Evolutionary conservation across 2,113 vertebrate species (phyloP).

Genomic region (Ammodytes marinus): DNA sequence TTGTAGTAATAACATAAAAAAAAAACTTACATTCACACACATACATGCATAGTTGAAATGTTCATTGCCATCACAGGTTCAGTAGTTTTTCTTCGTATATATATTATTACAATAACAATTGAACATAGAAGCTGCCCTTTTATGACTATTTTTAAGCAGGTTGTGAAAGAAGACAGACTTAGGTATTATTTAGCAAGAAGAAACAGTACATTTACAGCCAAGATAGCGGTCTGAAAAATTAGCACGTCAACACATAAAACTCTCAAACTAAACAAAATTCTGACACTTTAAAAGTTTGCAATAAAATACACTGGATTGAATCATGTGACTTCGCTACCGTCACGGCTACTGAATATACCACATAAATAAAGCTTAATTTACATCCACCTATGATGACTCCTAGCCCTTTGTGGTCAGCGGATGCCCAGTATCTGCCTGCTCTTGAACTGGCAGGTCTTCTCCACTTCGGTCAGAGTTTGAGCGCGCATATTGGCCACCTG

Average conservation of each 20-base stretch:
- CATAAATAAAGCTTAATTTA: constrained; percentile 52
- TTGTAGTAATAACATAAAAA: background rate
- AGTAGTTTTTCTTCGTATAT: background rate
- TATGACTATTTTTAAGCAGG: no score
- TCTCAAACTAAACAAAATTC: background rate
- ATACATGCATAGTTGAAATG: background rate
- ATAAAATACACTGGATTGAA: background rate
- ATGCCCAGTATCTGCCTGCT: constrained; percentile 92
- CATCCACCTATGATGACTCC: constrained; percentile 27
- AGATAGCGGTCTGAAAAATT: constrained; percentile 17
- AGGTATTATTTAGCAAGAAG: background rate
- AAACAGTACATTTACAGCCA: constrained; percentile 7
- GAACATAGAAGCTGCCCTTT: background rate
- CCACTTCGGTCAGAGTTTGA: constrained; percentile 86
- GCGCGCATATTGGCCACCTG: constrained; percentile 87
- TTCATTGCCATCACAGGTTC: constrained; percentile 2
- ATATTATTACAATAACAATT: background rate
- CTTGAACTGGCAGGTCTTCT: constrained; percentile 87
- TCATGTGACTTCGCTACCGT: background rate
- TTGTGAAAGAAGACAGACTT: background rate
- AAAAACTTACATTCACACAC: background rate
- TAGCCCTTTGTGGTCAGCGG: constrained; percentile 78
- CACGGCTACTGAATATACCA: constrained; percentile 13
- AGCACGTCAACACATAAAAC: constrained; percentile 6
- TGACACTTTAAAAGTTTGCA: background rate